These are phyloP conservation scores for Papilio protenor DNA, from an alignment of 2,888 invertebrate species.

Conservation along the genomic window DNA sequence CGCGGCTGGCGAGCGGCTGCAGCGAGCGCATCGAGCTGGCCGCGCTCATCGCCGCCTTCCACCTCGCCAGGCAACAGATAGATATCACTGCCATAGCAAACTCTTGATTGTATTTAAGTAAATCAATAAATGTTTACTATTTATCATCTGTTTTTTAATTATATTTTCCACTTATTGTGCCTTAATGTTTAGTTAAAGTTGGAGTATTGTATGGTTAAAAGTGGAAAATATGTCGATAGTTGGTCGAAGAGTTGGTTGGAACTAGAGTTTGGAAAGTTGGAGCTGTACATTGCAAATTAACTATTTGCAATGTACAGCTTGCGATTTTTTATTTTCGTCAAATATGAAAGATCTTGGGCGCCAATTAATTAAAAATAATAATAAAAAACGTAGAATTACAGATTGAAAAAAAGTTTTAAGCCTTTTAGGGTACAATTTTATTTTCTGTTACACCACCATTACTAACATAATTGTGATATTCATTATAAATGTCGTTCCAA, in stretches of 20 bases:
- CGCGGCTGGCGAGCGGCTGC: slow-evolving; percentile 92
- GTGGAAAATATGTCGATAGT: neutral
- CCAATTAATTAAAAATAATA: no score
- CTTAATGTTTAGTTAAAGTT: neutral
- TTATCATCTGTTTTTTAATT: neutral
- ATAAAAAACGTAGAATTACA: neutral
- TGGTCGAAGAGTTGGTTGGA: neutral
- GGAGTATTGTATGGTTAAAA: neutral
- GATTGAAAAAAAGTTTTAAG: neutral
- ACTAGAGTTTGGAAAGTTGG: neutral
- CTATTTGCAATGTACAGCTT: no score
- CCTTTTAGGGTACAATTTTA: slow-evolving; percentile 15
- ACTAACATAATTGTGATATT: slow-evolving; percentile 49
- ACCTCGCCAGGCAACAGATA: slow-evolving; percentile 87
- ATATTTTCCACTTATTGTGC: neutral
- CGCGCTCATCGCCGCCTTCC: slow-evolving; percentile 95
- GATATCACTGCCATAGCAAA: slow-evolving; percentile 43
- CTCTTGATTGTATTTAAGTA: neutral
- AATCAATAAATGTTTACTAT: neutral
- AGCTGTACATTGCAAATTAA: neutral
- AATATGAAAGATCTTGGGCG: no score
- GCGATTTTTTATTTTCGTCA: neutral
- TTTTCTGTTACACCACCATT: slow-evolving; percentile 46
- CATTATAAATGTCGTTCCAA: slow-evolving; percentile 52
- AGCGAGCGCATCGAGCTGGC: slow-evolving; percentile 96